phyloP scores from a whole-genome alignment of 2,113 vertebrate species.

The mouse (Mus musculus) region DNA sequence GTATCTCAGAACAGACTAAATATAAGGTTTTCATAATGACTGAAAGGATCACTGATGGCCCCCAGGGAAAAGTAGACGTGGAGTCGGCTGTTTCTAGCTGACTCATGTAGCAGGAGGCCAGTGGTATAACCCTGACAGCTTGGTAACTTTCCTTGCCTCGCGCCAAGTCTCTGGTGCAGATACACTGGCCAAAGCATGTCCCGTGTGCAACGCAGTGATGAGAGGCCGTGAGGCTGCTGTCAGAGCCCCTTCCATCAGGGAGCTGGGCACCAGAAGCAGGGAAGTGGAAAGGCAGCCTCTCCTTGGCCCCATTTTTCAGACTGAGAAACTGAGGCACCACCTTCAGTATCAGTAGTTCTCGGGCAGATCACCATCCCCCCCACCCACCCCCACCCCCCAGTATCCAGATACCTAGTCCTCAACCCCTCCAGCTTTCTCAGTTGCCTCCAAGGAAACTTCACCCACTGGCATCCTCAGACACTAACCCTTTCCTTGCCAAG shows the following conservation, averaged over 20 bases:
- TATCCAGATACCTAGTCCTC: not conserved
- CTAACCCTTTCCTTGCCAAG: constrained; percentile 52
- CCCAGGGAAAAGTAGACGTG: not conserved
- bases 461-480: not conserved
- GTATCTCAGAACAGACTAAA: not conserved
- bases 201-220: not conserved
- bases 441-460: constrained; percentile 18
- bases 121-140: constrained; percentile 72
- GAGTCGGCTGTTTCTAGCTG: constrained; percentile 70
- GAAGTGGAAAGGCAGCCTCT: not conserved
- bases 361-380: not conserved
- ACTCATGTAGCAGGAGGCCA: constrained; percentile 76
- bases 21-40: not conserved
- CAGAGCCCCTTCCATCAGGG: not conserved
- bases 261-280: not conserved
- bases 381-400: not conserved
- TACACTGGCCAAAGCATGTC: constrained; percentile 50
- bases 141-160: constrained; percentile 79
- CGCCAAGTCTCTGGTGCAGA: constrained; percentile 64
- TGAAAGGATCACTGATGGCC: not conserved
- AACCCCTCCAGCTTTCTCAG: not conserved
- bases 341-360: not conserved
- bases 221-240: not conserved
- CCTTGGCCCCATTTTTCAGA: constrained; percentile 66
- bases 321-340: not conserved